These are phyloP conservation scores for Andrena marginata DNA, from an alignment of 2,888 invertebrate species.

Conservation along the genomic window DNA sequence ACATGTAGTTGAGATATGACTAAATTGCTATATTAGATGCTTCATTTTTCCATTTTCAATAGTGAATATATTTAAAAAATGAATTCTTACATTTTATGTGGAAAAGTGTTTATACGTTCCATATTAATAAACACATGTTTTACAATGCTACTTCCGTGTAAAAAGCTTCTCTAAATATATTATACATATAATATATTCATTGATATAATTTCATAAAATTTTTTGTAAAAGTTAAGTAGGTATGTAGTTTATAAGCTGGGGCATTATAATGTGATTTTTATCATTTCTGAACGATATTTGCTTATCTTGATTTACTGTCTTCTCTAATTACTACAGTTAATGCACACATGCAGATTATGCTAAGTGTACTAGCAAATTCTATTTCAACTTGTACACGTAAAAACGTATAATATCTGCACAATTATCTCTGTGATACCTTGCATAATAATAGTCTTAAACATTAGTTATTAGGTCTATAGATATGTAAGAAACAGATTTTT, in stretches of 20 bases:
- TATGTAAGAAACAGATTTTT: conserved; percentile 28
- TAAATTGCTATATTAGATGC: conserved; percentile 19
- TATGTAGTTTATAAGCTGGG: conserved; percentile 17
- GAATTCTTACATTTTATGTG: conserved; percentile 22
- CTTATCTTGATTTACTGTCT: conserved; percentile 32
- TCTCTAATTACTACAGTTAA: conserved; percentile 29
- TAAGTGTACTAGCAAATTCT: conserved; percentile 23
- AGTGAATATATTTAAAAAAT: conserved; percentile 34
- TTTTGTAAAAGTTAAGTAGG: conserved; percentile 16
- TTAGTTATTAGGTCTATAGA: conserved; percentile 42
- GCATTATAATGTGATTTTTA: conserved; percentile 53
- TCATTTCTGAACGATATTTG: conserved; percentile 27
- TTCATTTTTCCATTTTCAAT: conserved; percentile 20
- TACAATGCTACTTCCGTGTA: conserved; percentile 26
- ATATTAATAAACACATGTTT: conserved; percentile 18
- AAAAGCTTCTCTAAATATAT: conserved; percentile 37
- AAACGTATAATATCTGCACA: conserved; percentile 34
- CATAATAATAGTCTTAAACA: conserved; percentile 44
- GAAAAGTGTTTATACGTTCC: conserved; percentile 34
- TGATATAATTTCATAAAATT: conserved; percentile 24
- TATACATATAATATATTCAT: conserved; percentile 24
- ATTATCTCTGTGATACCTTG: conserved; percentile 56
- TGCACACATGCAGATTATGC: conserved; percentile 27
- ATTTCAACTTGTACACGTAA: conserved; percentile 39
- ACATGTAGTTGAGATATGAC: conserved; percentile 34